Conservation (phyloP, 92 coral and sea anemone species). For the Scolanthus callimorphus region DNA sequence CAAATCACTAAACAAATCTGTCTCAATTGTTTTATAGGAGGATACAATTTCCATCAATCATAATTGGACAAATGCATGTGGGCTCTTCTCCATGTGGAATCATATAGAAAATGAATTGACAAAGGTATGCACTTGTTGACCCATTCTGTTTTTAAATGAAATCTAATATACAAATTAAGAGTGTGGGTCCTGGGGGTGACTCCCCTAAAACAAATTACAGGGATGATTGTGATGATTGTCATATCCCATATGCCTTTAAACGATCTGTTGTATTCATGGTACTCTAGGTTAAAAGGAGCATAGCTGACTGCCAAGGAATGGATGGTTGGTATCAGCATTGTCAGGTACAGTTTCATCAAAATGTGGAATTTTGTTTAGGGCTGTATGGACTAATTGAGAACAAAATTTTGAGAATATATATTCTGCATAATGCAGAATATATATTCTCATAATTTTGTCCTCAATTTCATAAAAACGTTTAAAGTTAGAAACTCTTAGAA, state of each 20-base stretch:
- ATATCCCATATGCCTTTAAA: not conserved
- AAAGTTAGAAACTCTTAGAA: not conserved
- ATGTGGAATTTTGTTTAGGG: too few relatives aligned
- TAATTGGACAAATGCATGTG: conserved; percentile 96
- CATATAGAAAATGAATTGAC: conserved; percentile 72
- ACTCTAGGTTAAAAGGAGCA: conserved; percentile 72
- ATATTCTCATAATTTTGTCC: not conserved
- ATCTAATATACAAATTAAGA: too few relatives aligned
- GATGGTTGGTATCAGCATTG: conserved; percentile 86
- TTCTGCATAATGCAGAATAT: too few relatives aligned
- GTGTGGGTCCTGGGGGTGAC: not conserved
- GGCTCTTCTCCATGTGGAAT: conserved; percentile 66
- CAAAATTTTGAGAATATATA: not conserved
- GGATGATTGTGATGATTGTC: not conserved
- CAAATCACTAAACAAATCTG: too few relatives aligned
- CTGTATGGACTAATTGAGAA: too few relatives aligned
- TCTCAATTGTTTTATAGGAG: too few relatives aligned
- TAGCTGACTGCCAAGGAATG: conserved; percentile 89
- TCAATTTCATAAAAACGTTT: not conserved
- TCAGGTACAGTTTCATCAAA: too few relatives aligned
- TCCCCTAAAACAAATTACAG: not conserved
- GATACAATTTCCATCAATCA: conserved; percentile 97
- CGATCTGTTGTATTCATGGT: too few relatives aligned
- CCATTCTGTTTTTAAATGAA: too few relatives aligned
- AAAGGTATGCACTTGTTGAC: conserved; percentile 39